Evolutionary conservation across 2,797 vertebrate genomes (phyloP), one percentile per base, ranked within the genome.

Genomic region (Trematocara caparti): DNA sequence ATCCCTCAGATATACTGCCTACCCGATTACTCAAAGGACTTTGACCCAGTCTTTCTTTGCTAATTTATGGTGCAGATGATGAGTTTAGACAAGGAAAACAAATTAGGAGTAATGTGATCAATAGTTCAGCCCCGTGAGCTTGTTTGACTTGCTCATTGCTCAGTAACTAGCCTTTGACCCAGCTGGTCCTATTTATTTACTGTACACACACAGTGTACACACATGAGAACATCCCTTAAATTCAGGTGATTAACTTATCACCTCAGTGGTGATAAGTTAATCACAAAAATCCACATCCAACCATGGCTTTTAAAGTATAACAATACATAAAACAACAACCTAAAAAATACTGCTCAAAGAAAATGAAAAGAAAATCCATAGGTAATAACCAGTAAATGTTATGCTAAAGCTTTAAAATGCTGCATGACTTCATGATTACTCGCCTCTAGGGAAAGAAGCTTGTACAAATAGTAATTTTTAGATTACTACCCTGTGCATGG

Each of bases 81-180:
- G 11, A 59, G 15, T 45, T 71, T 73, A 5, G 24, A 24, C 15
- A 10, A 66, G 24, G 32, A 73, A 73, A 74, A 73, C 7, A 2
- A 2, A 74, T 51, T 30, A 13, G 2, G 5, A 51, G 8, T n/a
- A 43, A 53, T 49, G 19, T 64, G n/a, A 76, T 77, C 57, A 64
- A 51, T 30, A 49, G 64, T 38, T 77, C 14, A 45, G 17, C 15
- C 10, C 17, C 40, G 1, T 48, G 24, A 57, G 14, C 14, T 43
- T 81, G 11, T 76, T 76, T 80, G 19, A 81, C 49, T 69, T 36
- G 53, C 30, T 82, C 12, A 12, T 73, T 75, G 11, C 8, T 51
- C 76, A 40, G 32, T 47, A 90, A 87, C 43, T 74, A 27, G 5
- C 75, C 71, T 79, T 83, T 88, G 75, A 83, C 45, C 64, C 30